phyloP scores from a whole-genome alignment of 2,888 invertebrate genomes.

The Eledona agricola region DNA sequence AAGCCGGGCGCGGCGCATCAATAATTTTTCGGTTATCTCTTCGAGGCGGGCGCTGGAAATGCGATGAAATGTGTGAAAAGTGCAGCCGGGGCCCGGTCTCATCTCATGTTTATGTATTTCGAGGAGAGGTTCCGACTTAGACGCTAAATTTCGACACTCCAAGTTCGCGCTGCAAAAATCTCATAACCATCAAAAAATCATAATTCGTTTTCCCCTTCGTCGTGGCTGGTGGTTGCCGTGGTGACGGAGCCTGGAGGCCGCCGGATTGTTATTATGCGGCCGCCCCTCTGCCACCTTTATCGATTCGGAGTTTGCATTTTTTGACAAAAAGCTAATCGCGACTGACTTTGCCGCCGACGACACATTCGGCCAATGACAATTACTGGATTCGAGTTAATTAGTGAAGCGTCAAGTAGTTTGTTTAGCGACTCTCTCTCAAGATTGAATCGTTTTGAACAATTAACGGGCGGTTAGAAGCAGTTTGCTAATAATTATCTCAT shows the following conservation, averaged over 20 bases:
- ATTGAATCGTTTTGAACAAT: no score
- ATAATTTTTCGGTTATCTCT: constrained; percentile 48
- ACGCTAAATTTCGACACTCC: constrained; percentile 50
- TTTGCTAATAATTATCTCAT: no score
- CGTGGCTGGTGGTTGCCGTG: constrained; percentile 46
- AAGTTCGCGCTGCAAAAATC: constrained; percentile 52
- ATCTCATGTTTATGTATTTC: constrained; percentile 41
- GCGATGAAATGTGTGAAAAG: constrained; percentile 13
- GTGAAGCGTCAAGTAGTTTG: no score
- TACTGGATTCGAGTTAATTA: no score
- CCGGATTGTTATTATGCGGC: constrained; percentile 47
- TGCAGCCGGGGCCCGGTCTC: constrained; percentile 18
- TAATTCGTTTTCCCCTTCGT: constrained; percentile 56
- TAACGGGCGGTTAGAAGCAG: no score
- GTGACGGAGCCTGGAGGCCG: constrained; percentile 44
- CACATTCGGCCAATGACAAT: no score
- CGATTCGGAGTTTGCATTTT: constrained; percentile 33
- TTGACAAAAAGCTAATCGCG: no score
- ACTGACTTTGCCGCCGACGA: no score
- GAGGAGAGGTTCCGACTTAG: constrained; percentile 49
- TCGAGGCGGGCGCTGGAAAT: constrained; percentile 17
- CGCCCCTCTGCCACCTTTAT: constrained; percentile 36
- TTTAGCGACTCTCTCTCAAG: no score
- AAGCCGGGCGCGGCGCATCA: constrained; percentile 50
- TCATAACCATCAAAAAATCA: constrained; percentile 62